Percentiles rank a stretch among this genome's conserved stretches.
phyloP scores from a whole-genome alignment of 2,113 vertebrate genomes.

The Hippocampus zosterae region DNA sequence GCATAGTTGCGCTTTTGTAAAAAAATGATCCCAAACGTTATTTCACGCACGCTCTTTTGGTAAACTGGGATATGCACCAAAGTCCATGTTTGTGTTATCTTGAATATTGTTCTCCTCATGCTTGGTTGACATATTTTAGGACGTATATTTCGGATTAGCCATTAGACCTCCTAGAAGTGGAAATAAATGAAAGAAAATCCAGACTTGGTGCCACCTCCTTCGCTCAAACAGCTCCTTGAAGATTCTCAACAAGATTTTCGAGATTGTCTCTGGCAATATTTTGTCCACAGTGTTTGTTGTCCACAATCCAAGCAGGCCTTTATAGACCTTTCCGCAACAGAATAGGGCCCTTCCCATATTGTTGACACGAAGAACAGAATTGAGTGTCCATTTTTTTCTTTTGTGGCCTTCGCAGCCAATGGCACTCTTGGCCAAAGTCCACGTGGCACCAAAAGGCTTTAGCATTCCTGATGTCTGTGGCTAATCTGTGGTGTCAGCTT shows the following conservation, averaged over 20 bases:
- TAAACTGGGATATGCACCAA: too few species aligned
- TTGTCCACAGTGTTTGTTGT: not conserved
- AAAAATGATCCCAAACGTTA: too few species aligned
- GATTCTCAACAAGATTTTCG: not conserved
- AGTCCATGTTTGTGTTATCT: not conserved
- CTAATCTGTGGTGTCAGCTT: slow-evolving; percentile 99
- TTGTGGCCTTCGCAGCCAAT: slow-evolving; percentile 78
- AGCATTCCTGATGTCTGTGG: slow-evolving; percentile 98
- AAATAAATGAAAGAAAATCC: not conserved
- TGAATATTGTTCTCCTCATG: not conserved
- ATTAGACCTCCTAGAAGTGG: not conserved
- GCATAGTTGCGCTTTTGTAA: not conserved
- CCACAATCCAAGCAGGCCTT: not conserved
- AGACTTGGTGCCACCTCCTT: not conserved
- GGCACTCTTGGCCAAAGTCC: slow-evolving; percentile 89
- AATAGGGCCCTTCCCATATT: not conserved
- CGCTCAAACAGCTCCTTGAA: not conserved
- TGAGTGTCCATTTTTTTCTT: slow-evolving; percentile 29
- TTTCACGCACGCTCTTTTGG: too few species aligned
- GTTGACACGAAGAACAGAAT: not conserved
- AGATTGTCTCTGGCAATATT: not conserved
- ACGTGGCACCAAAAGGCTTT: slow-evolving; percentile 91
- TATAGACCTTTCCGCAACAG: not conserved
- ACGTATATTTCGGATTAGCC: too few species aligned
- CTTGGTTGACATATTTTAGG: too few species aligned